phyloP scores from a whole-genome alignment of 2,113 vertebrate genomes.

The Atractosteus spatula region DNA sequence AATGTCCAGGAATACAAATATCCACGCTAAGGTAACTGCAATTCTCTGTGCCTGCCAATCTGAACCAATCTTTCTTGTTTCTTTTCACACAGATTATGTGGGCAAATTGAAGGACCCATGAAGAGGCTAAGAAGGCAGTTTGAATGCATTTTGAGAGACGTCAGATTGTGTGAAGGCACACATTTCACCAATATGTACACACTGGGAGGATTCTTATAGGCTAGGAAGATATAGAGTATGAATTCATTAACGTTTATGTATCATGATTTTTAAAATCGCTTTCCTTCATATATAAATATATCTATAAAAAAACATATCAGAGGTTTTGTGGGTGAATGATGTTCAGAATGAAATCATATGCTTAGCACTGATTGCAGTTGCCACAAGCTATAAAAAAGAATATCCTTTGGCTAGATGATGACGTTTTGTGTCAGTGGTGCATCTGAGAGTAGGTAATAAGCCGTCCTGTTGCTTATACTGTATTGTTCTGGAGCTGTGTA shows the following conservation, averaged over 20 bases:
- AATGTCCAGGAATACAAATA: too few species aligned
- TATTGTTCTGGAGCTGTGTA: background rate
- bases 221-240: conserved; percentile 8
- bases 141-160: conserved; percentile 62
- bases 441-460: conserved; percentile 30
- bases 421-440: conserved; percentile 19
- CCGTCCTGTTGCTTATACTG: background rate
- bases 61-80: conserved; percentile 1
- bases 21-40: too few species aligned
- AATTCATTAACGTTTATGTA: conserved; percentile 21
- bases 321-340: conserved; percentile 22
- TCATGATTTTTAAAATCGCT: conserved; percentile 25
- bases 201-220: background rate
- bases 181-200: conserved; percentile 40
- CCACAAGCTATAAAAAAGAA: background rate
- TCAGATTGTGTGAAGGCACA: conserved; percentile 68
- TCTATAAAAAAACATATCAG: conserved; percentile 34
- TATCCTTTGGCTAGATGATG: conserved; percentile 31
- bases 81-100: background rate
- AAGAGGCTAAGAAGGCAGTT: conserved; percentile 60
- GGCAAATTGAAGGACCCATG: conserved; percentile 47
- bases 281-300: conserved; percentile 23
- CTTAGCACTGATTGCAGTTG: conserved; percentile 2
- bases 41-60: too few species aligned
- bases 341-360: conserved; percentile 1